phyloP scores from a whole-genome alignment of 2,888 invertebrate species.

The Protula sp. region DNA sequence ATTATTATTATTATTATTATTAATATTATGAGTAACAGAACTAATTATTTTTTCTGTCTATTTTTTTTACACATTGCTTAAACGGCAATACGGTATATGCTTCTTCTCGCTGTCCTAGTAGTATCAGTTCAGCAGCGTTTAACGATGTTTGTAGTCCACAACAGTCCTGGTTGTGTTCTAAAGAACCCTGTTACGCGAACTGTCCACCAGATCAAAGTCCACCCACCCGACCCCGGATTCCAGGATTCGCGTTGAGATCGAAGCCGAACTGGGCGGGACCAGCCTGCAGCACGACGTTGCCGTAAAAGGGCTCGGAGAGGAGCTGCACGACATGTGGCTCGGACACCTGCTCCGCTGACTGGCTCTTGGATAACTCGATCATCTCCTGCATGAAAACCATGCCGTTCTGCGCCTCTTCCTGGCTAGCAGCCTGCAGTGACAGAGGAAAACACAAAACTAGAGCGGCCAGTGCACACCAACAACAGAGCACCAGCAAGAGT shows the following conservation, averaged over 20 bases:
- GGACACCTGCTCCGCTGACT: constrained; percentile 48
- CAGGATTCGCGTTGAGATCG: constrained; percentile 60
- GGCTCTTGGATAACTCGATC: constrained; percentile 74
- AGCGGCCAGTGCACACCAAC: no score
- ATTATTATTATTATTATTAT: no score
- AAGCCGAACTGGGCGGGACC: constrained; percentile 89
- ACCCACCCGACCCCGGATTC: constrained; percentile 7
- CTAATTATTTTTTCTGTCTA: no score
- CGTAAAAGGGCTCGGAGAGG: constrained; percentile 55
- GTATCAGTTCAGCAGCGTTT: no score
- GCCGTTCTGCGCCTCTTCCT: constrained; percentile 85
- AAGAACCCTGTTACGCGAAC: no score
- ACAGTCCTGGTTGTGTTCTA: no score
- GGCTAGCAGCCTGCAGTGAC: constrained; percentile 76
- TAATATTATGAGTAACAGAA: no score
- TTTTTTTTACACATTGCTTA: no score
- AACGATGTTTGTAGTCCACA: no score
- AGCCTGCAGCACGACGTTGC: constrained; percentile 62
- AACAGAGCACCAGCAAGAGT: not conserved
- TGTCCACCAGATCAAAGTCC: no score
- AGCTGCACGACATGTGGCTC: constrained; percentile 57
- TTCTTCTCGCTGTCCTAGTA: no score
- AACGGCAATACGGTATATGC: no score
- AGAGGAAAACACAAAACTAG: not conserved
- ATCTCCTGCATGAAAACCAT: constrained; percentile 94